phyloP scores from a whole-genome alignment of 2,113 vertebrate species.

The Zingel zingel region DNA sequence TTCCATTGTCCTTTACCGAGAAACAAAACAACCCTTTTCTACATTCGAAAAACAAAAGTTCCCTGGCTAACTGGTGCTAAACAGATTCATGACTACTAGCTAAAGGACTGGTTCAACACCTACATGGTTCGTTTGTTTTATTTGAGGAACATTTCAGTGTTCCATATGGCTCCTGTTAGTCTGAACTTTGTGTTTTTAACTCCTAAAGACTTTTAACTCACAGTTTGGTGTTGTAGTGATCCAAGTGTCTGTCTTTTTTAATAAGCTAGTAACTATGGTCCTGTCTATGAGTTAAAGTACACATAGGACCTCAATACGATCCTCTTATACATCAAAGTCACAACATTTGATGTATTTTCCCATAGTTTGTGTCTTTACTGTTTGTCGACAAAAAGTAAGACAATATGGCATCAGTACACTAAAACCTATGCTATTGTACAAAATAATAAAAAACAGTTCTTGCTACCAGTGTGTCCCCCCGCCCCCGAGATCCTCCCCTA shows the following conservation, averaged over 20 bases:
- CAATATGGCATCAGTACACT: neutral
- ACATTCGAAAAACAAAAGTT: slow-evolving; percentile 40
- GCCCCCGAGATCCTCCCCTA: slow-evolving; percentile 8
- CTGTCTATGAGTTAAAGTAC: neutral
- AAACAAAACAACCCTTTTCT: slow-evolving; percentile 43
- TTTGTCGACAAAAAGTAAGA: neutral
- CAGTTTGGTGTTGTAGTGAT: slow-evolving; percentile 46
- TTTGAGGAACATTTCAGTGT: slow-evolving; percentile 65
- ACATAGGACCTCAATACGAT: neutral
- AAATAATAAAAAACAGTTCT: slow-evolving; percentile 12
- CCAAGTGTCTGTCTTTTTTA: slow-evolving; percentile 13
- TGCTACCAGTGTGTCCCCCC: neutral
- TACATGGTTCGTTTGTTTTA: slow-evolving; percentile 65
- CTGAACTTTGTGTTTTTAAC: slow-evolving; percentile 49
- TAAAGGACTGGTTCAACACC: slow-evolving; percentile 57
- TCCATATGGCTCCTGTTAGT: slow-evolving; percentile 53
- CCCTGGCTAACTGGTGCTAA: slow-evolving; percentile 36
- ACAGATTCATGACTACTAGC: slow-evolving; percentile 59
- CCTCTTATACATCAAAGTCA: neutral
- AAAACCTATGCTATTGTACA: neutral
- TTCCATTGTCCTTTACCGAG: slow-evolving; percentile 43
- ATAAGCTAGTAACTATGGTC: neutral
- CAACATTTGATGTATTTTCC: neutral
- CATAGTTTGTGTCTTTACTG: neutral
- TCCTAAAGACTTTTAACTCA: slow-evolving; percentile 24